Conservation (phyloP, 2,888 invertebrate genomes). For the Oscheius onirici region DNA sequence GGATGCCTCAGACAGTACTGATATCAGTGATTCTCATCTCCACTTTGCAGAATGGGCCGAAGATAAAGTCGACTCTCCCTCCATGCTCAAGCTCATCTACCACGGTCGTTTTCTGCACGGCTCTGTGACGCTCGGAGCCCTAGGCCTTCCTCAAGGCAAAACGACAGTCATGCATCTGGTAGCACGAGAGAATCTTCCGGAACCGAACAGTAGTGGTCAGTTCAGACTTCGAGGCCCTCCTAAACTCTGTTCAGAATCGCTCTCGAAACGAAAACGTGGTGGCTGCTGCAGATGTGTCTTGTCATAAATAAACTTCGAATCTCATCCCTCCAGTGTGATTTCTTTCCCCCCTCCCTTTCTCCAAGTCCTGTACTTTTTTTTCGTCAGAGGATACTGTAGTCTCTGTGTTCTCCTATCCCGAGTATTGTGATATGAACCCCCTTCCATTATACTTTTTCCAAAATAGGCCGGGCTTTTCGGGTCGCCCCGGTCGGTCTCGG, state of each 20-base stretch:
- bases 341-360: neutral
- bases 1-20: too few species aligned
- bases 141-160: conserved; percentile 94
- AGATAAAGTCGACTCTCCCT: conserved; percentile 86
- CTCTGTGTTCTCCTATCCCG: conserved; percentile 14
- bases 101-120: conserved; percentile 85
- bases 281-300: conserved; percentile 67
- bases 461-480: conserved; percentile 17
- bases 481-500: conserved; percentile 8
- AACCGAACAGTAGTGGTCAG: conserved; percentile 81
- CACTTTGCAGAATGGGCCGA: conserved; percentile 91
- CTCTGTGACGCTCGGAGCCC: conserved; percentile 76
- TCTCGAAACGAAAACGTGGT: conserved; percentile 66
- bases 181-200: conserved; percentile 97
- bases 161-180: conserved; percentile 99
- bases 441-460: neutral
- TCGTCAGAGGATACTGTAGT: neutral
- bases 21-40: too few species aligned
- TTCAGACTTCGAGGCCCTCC: conserved; percentile 13
- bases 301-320: conserved; percentile 23
- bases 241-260: conserved; percentile 58
- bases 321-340: conserved; percentile 19
- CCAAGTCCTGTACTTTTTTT: conserved; percentile 23
- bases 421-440: conserved; percentile 25
- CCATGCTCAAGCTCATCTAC: conserved; percentile 97